Evolutionary conservation across 2,797 vertebrate species (phyloP).

Genomic region (Acanthis flammea): DNA sequence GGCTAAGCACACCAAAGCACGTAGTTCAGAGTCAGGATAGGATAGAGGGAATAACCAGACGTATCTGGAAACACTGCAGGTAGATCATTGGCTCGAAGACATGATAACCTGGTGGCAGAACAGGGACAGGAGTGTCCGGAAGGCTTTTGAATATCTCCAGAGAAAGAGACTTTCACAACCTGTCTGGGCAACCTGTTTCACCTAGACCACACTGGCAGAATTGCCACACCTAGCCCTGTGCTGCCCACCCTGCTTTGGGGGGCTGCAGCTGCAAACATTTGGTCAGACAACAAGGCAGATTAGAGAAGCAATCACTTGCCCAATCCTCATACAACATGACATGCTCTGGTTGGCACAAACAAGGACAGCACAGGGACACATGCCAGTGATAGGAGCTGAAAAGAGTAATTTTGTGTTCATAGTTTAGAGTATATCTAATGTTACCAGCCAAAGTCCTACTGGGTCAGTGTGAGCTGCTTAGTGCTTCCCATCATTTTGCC

Average conservation of each 20-base stretch:
- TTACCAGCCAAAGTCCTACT: background rate
- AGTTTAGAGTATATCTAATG: background rate
- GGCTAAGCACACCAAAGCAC: background rate
- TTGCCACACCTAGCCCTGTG: fast-evolving
- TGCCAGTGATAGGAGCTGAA: background rate
- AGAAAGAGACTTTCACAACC: background rate
- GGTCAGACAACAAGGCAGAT: background rate
- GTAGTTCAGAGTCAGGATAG: background rate
- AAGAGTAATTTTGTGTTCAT: background rate
- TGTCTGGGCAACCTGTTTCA: background rate
- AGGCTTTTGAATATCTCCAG: background rate
- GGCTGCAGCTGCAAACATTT: fast-evolving
- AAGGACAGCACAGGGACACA: background rate
- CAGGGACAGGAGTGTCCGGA: background rate
- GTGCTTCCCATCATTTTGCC: background rate
- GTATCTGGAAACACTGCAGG: background rate
- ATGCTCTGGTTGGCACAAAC: background rate
- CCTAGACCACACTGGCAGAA: background rate
- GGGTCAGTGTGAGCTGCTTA: background rate
- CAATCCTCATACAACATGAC: background rate
- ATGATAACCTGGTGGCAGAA: background rate
- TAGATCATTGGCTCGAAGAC: background rate
- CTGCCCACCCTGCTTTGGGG: background rate
- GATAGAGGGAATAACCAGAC: background rate
- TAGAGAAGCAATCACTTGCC: background rate